phyloP scores from a whole-genome alignment of 1,140 invertebrate genomes.

The Heliothis virescens region DNA sequence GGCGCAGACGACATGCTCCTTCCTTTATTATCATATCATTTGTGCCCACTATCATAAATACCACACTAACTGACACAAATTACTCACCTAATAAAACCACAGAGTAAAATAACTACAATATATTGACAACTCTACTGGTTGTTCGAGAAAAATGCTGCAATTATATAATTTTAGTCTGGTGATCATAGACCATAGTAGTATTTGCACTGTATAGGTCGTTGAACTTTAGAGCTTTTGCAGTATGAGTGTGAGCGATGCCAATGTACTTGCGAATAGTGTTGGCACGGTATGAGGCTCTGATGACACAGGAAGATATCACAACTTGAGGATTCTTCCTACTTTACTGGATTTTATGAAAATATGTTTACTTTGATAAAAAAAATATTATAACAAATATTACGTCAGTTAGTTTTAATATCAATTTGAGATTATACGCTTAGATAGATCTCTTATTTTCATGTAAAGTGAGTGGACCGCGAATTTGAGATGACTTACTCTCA shows the following conservation, averaged over 20 bases:
- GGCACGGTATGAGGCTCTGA: constrained; percentile 24
- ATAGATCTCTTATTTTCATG: too few species aligned
- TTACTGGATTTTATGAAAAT: neutral
- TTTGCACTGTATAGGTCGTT: constrained; percentile 20
- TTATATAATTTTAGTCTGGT: constrained; percentile 14
- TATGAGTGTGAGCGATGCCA: constrained; percentile 30
- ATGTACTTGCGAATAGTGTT: constrained; percentile 27
- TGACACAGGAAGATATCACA: constrained; percentile 32
- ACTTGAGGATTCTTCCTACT: constrained; percentile 26
- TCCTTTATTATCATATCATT: constrained; percentile 42
- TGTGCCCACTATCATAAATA: constrained; percentile 26
- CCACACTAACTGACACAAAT: constrained; percentile 16
- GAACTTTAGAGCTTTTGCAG: constrained; percentile 15
- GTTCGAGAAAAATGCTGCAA: constrained; percentile 1
- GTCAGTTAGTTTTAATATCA: too few species aligned
- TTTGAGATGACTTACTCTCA: neutral
- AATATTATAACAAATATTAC: neutral
- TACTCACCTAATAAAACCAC: constrained; percentile 10
- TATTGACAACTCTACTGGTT: neutral
- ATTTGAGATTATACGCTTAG: neutral
- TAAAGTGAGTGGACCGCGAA: neutral
- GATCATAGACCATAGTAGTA: constrained; percentile 26
- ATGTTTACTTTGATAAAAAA: neutral
- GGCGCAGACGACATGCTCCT: constrained; percentile 34
- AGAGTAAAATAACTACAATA: neutral